These are phyloP conservation scores for Lycia hirtaria DNA, from an alignment of 2,888 invertebrate genomes.

Conservation along the genomic window DNA sequence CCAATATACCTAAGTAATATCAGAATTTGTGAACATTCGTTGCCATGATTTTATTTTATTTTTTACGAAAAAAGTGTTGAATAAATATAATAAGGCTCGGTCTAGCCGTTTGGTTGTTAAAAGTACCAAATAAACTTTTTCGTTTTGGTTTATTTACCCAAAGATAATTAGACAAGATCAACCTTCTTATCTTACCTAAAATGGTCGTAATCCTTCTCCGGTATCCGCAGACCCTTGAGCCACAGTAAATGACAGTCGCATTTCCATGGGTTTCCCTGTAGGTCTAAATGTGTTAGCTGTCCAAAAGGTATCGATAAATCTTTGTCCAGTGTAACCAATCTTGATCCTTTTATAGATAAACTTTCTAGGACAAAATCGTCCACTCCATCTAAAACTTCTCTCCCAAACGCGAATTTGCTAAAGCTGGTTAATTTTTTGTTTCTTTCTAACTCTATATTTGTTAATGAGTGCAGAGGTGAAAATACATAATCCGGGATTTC, in stretches of 20 bases:
- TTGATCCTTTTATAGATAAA: slow-evolving; percentile 77
- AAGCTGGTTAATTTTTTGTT: slow-evolving; percentile 82
- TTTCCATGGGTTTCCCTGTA: slow-evolving; percentile 87
- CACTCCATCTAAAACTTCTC: slow-evolving; percentile 66
- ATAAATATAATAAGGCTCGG: no score
- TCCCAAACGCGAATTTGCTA: slow-evolving; percentile 72
- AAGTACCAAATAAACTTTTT: no score
- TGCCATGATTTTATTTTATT: no score
- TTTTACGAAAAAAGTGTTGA: no score
- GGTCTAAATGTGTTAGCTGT: slow-evolving; percentile 72
- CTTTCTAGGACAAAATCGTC: slow-evolving; percentile 74
- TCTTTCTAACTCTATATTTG: slow-evolving; percentile 81
- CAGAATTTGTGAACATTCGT: no score
- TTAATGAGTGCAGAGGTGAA: slow-evolving; percentile 79
- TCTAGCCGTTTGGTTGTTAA: no score
- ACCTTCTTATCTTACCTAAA: slow-evolving; percentile 66
- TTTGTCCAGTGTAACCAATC: slow-evolving; percentile 67
- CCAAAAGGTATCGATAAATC: slow-evolving; percentile 76
- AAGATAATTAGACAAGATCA: background rate
- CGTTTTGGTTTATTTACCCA: no score
- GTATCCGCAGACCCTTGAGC: slow-evolving; percentile 75
- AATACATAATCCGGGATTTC: slow-evolving; percentile 84
- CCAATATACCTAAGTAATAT: no score
- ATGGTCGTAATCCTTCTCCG: slow-evolving; percentile 68
- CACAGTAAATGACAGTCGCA: slow-evolving; percentile 87